phyloP scores from a whole-genome alignment of 2,888 invertebrate species.

The Acanthosepion pharaonis region DNA sequence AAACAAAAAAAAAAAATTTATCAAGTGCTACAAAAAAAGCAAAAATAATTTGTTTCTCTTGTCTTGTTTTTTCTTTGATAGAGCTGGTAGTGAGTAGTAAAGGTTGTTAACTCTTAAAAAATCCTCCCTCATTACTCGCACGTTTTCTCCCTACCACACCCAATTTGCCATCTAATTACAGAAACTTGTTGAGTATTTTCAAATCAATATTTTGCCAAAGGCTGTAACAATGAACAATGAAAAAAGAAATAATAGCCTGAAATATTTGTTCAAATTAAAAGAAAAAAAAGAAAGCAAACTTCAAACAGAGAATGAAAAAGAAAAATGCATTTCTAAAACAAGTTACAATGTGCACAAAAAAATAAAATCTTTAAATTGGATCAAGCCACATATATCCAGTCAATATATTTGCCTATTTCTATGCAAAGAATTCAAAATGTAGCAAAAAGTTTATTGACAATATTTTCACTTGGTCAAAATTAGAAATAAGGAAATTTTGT shows the following conservation, averaged over 20 bases:
- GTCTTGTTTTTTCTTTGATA: no score
- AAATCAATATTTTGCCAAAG: not conserved
- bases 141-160: not conserved
- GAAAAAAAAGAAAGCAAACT: not conserved
- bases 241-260: not conserved
- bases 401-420: not conserved
- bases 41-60: no score
- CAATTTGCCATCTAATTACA: not conserved
- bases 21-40: no score
- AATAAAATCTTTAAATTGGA: not conserved
- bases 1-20: no score
- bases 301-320: not conserved
- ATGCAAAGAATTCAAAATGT: not conserved
- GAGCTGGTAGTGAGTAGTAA: no score
- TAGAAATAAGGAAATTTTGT: not conserved
- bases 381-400: not conserved
- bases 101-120: no score
- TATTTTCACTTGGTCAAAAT: not conserved
- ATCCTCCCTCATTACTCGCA: not conserved
- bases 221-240: not conserved
- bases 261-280: not conserved
- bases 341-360: no score
- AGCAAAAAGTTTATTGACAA: not conserved
- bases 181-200: not conserved
- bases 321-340: no score